Evolutionary conservation across 1,140 invertebrate species (phyloP).

Genomic region (Holcopasites calliopsidis): DNA sequence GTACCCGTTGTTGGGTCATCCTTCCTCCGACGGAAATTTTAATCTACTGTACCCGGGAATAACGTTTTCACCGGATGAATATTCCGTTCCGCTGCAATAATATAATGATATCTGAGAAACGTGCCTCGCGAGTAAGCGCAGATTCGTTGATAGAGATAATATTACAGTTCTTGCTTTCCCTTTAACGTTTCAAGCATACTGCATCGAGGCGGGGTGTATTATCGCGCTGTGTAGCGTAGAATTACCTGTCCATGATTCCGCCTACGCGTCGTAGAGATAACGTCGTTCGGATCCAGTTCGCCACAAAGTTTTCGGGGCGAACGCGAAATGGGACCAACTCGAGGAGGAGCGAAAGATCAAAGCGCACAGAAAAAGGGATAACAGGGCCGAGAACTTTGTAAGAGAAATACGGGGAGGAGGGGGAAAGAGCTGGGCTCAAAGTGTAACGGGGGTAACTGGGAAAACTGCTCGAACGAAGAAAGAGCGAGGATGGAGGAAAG

Average conservation of each 20-base stretch:
- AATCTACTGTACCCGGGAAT: too few species aligned
- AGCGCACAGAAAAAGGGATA: not conserved
- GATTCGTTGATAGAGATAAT: too few species aligned
- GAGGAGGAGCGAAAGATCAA: not conserved
- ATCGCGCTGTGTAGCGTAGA: not conserved
- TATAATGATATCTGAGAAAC: too few species aligned
- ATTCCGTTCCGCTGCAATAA: too few species aligned
- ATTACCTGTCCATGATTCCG: not conserved
- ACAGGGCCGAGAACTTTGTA: not conserved
- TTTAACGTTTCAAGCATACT: not conserved
- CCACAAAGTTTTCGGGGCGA: not conserved
- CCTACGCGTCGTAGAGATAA: not conserved
- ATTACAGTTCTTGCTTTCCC: not conserved
- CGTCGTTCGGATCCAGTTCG: not conserved
- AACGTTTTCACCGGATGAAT: too few species aligned
- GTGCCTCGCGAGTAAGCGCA: not conserved
- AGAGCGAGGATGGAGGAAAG: conserved; percentile 32
- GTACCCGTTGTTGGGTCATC: not conserved
- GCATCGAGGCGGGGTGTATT: not conserved
- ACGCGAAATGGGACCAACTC: not conserved
- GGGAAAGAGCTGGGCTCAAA: not conserved
- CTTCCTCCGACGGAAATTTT: too few species aligned
- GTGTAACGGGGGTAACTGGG: not conserved
- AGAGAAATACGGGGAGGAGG: not conserved
- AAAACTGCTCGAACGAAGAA: not conserved